Conservation (phyloP, 2,797 vertebrate species). For the Vireo griseus region DNA sequence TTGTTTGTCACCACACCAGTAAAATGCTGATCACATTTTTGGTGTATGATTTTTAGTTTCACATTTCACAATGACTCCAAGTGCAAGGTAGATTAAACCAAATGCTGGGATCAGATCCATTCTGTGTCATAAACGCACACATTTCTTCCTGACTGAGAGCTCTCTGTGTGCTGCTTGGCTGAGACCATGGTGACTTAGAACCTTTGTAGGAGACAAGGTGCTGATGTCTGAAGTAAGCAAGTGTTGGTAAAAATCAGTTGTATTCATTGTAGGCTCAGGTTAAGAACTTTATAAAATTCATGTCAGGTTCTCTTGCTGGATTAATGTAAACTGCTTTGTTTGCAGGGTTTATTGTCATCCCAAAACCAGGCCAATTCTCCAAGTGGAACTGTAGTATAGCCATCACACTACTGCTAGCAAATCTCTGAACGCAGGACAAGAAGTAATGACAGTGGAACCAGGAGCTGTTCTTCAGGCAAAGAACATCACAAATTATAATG, state of each 20-base stretch:
- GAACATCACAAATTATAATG: conserved; percentile 80
- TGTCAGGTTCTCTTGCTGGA: conserved; percentile 68
- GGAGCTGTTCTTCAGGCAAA: conserved; percentile 84
- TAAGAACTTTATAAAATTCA: conserved; percentile 40
- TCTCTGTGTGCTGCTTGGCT: neutral
- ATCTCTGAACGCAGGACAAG: conserved; percentile 80
- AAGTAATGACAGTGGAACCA: conserved; percentile 77
- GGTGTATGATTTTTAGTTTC: neutral
- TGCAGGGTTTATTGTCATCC: conserved; percentile 93
- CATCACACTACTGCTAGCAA: conserved; percentile 85
- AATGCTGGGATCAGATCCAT: neutral
- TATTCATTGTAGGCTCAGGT: conserved; percentile 15
- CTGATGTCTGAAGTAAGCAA: neutral
- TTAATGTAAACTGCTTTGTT: conserved; percentile 84
- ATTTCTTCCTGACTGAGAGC: neutral
- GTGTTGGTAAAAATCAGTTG: neutral
- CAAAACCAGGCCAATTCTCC: conserved; percentile 95
- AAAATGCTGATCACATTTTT: neutral
- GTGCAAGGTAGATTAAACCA: conserved; percentile 1
- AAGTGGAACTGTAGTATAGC: conserved; percentile 97
- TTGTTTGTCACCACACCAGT: neutral
- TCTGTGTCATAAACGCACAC: accelerated
- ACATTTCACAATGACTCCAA: neutral
- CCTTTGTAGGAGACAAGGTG: neutral
- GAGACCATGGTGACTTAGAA: neutral